Conservation (phyloP, 2,113 vertebrate species). For the Halichoerus grypus region DNA sequence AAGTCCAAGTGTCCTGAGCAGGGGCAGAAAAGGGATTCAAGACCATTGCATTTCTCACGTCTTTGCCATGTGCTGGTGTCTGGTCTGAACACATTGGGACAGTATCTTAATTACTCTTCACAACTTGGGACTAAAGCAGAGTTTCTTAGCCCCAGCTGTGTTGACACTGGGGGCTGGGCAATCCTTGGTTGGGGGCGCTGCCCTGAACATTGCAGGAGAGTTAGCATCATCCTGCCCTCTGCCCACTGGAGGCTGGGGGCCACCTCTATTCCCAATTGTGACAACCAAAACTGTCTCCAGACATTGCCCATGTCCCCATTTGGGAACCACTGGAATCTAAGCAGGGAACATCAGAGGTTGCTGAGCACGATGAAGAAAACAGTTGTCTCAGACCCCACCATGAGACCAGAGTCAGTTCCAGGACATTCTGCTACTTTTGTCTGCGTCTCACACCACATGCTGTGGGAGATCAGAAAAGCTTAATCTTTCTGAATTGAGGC, state of each 20-base stretch:
- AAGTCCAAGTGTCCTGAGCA: background rate
- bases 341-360: rapidly evolving
- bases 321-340: background rate
- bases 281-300: background rate
- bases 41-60: rapidly evolving
- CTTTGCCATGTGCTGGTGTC: background rate
- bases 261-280: rapidly evolving
- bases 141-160: background rate
- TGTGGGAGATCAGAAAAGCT: background rate
- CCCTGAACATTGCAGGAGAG: too few species aligned
- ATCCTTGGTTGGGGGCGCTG: too few species aligned
- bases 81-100: background rate
- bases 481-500: background rate
- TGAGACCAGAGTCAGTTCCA: background rate
- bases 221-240: background rate
- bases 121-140: rapidly evolving
- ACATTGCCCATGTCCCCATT: rapidly evolving
- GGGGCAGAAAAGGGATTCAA: too few species aligned
- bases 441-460: background rate
- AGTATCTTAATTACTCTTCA: background rate
- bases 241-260: background rate
- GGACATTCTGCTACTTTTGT: rapidly evolving
- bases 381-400: rapidly evolving
- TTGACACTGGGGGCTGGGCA: rapidly evolving
- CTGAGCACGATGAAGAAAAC: rapidly evolving